phyloP scores from a whole-genome alignment of 2,797 vertebrate genomes.

The Philypnodon macrostomus region DNA sequence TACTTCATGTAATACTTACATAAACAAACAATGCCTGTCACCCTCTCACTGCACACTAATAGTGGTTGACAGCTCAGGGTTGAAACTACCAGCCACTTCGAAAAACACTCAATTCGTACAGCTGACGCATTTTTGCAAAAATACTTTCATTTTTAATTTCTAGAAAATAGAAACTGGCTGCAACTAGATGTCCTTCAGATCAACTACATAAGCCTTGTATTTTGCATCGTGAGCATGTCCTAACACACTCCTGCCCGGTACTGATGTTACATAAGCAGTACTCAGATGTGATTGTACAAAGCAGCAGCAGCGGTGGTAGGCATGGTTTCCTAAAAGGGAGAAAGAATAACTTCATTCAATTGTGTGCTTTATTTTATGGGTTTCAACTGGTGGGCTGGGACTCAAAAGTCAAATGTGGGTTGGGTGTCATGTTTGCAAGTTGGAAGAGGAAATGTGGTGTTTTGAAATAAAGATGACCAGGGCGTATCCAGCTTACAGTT shows the following conservation, averaged over 20 bases:
- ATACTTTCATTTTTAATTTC: background rate
- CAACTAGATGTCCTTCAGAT: background rate
- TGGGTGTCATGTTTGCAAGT: too few relatives aligned
- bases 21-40: conserved; percentile 60
- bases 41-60: conserved; percentile 24
- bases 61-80: conserved; percentile 14
- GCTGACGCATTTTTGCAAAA: conserved; percentile 13
- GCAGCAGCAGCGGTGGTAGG: conserved; percentile 25
- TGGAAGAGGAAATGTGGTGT: too few relatives aligned
- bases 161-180: background rate
- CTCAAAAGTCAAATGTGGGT: too few relatives aligned
- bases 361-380: too few relatives aligned
- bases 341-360: too few relatives aligned
- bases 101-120: conserved; percentile 17
- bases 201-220: conserved; percentile 7
- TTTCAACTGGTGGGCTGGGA: too few relatives aligned
- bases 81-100: conserved; percentile 19
- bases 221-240: conserved; percentile 14
- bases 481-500: too few relatives aligned
- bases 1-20: conserved; percentile 50
- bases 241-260: conserved; percentile 34
- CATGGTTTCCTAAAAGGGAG: conserved; percentile 20
- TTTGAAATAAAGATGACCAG: too few relatives aligned
- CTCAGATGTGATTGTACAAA: conserved; percentile 45
- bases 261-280: conserved; percentile 51